A percentile compares a stretch with the other conserved stretches of the same genome.
Evolutionary conservation across 2,888 invertebrate species (phyloP).

Genomic region (Metellina segmentata): DNA sequence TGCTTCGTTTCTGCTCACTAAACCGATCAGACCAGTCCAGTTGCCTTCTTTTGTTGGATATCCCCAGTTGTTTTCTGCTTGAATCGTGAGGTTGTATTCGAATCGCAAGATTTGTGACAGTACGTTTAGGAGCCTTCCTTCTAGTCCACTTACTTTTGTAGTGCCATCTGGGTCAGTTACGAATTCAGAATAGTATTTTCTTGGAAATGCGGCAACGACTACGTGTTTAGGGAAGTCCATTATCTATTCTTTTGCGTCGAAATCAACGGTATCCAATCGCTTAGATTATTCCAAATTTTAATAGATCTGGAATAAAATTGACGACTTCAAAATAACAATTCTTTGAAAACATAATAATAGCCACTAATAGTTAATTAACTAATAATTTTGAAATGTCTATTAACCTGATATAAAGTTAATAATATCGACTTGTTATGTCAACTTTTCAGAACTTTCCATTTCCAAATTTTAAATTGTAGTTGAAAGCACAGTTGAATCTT

Average conservation of each 20-base stretch:
- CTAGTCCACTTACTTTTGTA: not conserved
- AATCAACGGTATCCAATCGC: no score
- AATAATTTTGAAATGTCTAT: no score
- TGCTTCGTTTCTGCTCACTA: not conserved
- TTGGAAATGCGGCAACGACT: not conserved
- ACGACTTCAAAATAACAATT: no score
- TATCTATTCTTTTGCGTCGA: not conserved
- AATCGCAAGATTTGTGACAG: not conserved
- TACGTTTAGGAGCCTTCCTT: not conserved
- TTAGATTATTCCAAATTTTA: no score
- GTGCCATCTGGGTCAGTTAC: not conserved
- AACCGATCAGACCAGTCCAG: slow-evolving; percentile 7
- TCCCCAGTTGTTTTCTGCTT: not conserved
- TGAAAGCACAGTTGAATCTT: no score
- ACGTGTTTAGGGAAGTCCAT: not conserved
- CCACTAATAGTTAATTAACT: no score
- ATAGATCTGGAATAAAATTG: no score
- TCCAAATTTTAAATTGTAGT: no score
- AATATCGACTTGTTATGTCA: no score
- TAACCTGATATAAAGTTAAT: no score
- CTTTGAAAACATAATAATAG: no score
- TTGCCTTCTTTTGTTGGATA: not conserved
- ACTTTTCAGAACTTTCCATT: no score
- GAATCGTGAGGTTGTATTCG: not conserved
- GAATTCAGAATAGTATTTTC: not conserved